These are phyloP conservation scores for Anodontia alba DNA, from an alignment of 2,888 invertebrate genomes.

Conservation along the genomic window DNA sequence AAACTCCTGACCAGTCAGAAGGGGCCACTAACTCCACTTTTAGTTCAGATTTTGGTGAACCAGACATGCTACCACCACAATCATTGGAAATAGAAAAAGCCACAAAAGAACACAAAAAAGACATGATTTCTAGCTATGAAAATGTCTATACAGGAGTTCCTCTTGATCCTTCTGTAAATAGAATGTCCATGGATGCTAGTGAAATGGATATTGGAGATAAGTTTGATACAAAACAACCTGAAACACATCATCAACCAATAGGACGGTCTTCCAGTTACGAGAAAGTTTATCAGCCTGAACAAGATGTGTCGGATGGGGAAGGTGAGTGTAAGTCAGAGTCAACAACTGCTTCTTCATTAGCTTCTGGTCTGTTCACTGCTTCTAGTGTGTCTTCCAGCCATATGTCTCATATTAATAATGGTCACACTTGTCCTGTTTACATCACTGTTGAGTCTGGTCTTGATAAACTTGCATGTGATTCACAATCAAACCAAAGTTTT, in stretches of 20 bases:
- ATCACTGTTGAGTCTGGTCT: constrained; percentile 79
- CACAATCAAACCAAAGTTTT: constrained; percentile 24
- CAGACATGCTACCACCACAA: constrained; percentile 50
- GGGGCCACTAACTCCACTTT: constrained; percentile 75
- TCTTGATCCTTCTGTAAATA: constrained; percentile 67
- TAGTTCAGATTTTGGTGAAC: constrained; percentile 70
- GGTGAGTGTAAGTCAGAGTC: constrained; percentile 64
- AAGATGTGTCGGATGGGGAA: constrained; percentile 51
- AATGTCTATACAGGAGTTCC: constrained; percentile 75
- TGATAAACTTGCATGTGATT: constrained; percentile 68
- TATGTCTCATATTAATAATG: constrained; percentile 40
- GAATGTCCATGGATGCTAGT: constrained; percentile 71
- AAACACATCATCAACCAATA: constrained; percentile 67
- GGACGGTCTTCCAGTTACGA: constrained; percentile 79
- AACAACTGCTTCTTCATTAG: constrained; percentile 50
- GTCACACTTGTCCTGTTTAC: constrained; percentile 71
- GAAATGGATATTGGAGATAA: constrained; percentile 80
- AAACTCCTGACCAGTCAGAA: constrained; percentile 81
- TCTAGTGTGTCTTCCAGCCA: constrained; percentile 33
- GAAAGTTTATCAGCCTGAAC: constrained; percentile 73
- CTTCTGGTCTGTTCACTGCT: constrained; percentile 54
- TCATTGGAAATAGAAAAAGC: constrained; percentile 61
- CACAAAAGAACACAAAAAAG: constrained; percentile 51
- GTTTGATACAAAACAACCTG: constrained; percentile 78
- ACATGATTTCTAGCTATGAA: constrained; percentile 74